Percentiles rank a stretch among this genome's conserved stretches.
Evolutionary conservation across 2,888 invertebrate species (phyloP).

Genomic region (Epistrophe eligans): DNA sequence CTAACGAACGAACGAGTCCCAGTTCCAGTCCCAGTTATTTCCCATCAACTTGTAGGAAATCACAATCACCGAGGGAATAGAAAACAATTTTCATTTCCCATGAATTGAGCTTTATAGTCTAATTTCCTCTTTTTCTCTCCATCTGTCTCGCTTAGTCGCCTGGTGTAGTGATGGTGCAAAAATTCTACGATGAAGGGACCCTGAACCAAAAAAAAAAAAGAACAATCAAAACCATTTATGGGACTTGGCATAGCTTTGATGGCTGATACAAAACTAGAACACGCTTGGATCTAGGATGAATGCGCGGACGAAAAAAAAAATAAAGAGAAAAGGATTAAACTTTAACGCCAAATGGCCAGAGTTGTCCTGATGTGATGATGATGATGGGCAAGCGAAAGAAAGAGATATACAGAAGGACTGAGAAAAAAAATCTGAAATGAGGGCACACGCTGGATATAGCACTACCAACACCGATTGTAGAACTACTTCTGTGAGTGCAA

Average conservation of each 20-base stretch:
- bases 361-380: neutral
- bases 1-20: slow-evolving; percentile 9
- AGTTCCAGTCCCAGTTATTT: slow-evolving; percentile 14
- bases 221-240: slow-evolving; percentile 21
- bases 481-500: slow-evolving; percentile 43
- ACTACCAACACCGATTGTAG: slow-evolving; percentile 33
- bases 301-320: neutral
- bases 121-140: slow-evolving; percentile 48
- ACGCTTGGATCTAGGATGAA: slow-evolving; percentile 46
- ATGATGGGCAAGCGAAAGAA: slow-evolving; percentile 38
- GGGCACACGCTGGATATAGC: slow-evolving; percentile 39
- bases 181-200: slow-evolving; percentile 8
- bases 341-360: slow-evolving; percentile 65
- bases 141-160: neutral
- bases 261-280: slow-evolving; percentile 52
- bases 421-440: slow-evolving; percentile 56
- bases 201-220: slow-evolving; percentile 11
- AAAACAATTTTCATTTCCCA: slow-evolving; percentile 74
- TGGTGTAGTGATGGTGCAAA: slow-evolving; percentile 28
- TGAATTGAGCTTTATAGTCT: slow-evolving; percentile 73
- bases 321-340: slow-evolving; percentile 60
- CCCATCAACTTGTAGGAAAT: slow-evolving; percentile 55
- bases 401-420: slow-evolving; percentile 2
- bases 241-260: slow-evolving; percentile 50
- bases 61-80: slow-evolving; percentile 73